Conservation (phyloP, 2,113 vertebrate genomes). For the Trogon surrucura region DNA sequence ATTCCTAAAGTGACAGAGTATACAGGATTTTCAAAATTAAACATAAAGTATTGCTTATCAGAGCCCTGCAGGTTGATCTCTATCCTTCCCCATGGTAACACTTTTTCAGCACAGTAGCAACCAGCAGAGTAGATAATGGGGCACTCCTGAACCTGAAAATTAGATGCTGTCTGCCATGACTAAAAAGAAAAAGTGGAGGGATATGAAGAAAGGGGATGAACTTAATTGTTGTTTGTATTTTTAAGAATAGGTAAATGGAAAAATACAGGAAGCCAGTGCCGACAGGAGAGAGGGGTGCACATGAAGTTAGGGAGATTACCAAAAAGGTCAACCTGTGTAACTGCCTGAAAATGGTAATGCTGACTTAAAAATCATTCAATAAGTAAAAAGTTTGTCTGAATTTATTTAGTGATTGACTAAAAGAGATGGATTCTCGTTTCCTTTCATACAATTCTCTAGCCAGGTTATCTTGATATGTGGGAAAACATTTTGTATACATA, state of each 20-base stretch:
- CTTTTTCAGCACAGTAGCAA: constrained; percentile 37
- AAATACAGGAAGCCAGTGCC: neutral
- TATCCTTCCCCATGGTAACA: constrained; percentile 48
- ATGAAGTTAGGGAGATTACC: neutral
- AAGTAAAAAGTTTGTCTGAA: neutral
- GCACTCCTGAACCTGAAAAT: constrained; percentile 60
- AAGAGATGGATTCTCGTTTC: neutral
- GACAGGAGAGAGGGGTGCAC: neutral
- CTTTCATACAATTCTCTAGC: neutral
- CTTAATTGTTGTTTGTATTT: neutral
- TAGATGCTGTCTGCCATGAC: constrained; percentile 29
- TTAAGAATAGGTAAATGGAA: neutral
- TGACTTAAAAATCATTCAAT: neutral
- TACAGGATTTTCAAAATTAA: constrained; percentile 15
- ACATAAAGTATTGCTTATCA: constrained; percentile 35
- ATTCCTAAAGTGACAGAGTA: neutral
- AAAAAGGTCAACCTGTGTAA: neutral
- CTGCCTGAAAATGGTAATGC: neutral
- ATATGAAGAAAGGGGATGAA: neutral
- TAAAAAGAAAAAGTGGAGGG: neutral
- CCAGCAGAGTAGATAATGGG: constrained; percentile 50
- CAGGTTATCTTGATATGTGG: neutral
- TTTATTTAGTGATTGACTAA: neutral
- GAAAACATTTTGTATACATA: neutral
- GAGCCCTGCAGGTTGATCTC: constrained; percentile 41